Base-by-base conservation (phyloP, 2,888 invertebrate genomes). In the Agriopis leucophaearia region DNA sequence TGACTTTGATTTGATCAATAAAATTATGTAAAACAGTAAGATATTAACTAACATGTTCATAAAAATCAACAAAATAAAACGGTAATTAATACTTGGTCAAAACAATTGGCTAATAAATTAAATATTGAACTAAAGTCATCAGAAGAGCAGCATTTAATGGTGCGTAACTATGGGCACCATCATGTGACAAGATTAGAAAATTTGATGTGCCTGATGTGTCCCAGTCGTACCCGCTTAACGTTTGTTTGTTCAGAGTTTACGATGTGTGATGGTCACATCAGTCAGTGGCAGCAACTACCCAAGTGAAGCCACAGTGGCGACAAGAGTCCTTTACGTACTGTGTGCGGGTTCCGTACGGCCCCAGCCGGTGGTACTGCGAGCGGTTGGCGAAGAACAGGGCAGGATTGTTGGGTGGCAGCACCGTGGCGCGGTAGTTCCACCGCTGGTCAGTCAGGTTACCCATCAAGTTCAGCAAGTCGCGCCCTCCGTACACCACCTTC, bases 381-480 rank as follows among this genome's bases (percentile, higher is more conserved):
- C 95, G 94, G 87, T 95, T 95, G 76, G 94, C 94, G 81, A 95
- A 95, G 91, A 94, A 95, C 79, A 94, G 88, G n/a, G 91, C 87
- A 12, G 94, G 92, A 80, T 95, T 94, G 84, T 94, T 94, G 9
- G 94, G 90, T 7, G 95, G 95, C 87, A 95, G 89, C 77, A 86
- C 85, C 10, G 95, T 94, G 58, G 94, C 89, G 66, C 90, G 92
- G 81, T 94, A 92, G 80, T 91, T 94, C 95, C 95, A 95, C 71
- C 89, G 88, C 35, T 90, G 85, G 77, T 94, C 91, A 36, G 88
- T 90, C 73, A 96, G 85, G 78, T 95, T 95, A 57, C 87, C 90
- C 83, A 92, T 94, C 81, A 96, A 86, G 82, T 96, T 95, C 67
- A 96, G 91, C 73, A 96, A 85, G 83, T 96, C 94, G 60, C 95